These are phyloP conservation scores for Anthophora plumipes DNA, from an alignment of 2,888 invertebrate genomes.

Conservation along the genomic window DNA sequence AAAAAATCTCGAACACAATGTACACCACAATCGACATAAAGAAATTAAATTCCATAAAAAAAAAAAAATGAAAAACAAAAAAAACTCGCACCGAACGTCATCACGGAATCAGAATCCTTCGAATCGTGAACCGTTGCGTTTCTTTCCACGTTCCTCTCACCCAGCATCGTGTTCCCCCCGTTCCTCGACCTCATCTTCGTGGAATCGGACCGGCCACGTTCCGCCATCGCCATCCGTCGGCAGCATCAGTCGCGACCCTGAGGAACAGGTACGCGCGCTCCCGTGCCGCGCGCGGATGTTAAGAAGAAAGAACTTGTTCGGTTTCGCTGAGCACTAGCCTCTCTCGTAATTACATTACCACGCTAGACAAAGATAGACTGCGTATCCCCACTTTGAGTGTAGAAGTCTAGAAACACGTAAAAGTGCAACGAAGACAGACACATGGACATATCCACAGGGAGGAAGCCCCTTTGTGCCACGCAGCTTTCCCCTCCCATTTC, in stretches of 20 bases:
- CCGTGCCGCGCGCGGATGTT: conserved; percentile 34
- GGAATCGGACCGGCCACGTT: conserved; percentile 15
- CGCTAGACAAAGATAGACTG: conserved; percentile 34
- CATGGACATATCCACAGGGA: conserved; percentile 30
- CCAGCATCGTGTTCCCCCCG: not conserved
- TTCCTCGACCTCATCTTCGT: conserved; percentile 33
- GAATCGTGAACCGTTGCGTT: not conserved
- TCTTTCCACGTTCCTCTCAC: conserved; percentile 2
- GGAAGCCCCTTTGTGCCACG: conserved; percentile 66
- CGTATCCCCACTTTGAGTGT: not conserved
- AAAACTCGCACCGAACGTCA: not conserved
- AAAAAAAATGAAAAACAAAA: too few species aligned
- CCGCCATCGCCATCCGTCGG: conserved; percentile 30
- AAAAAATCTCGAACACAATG: too few species aligned
- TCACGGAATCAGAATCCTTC: conserved; percentile 6
- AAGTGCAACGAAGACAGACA: not conserved
- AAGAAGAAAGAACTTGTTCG: conserved; percentile 70
- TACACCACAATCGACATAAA: too few species aligned
- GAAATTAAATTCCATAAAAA: too few species aligned
- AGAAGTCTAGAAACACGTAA: not conserved
- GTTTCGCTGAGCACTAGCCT: conserved; percentile 63
- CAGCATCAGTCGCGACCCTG: conserved; percentile 47
- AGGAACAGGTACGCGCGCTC: conserved; percentile 41
- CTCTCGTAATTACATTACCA: conserved; percentile 69
- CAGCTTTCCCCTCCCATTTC: conserved; percentile 28